Evolutionary conservation across 2,888 invertebrate species (phyloP), one percentile per base, ranked within the genome.

Genomic region (Ecdyonurus torrentis): DNA sequence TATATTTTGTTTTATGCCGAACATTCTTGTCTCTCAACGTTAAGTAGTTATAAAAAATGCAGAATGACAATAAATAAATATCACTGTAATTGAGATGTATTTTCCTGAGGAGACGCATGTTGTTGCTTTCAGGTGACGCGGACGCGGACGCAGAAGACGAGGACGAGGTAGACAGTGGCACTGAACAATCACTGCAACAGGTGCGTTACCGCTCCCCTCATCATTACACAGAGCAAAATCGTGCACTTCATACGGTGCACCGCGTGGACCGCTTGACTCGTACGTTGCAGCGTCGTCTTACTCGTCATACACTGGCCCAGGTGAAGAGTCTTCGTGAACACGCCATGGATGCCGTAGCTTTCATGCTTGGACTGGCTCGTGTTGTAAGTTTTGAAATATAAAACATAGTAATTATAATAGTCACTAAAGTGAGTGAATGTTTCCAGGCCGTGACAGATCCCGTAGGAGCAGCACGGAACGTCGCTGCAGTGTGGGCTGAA

Each of bases 261-360:
- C 89, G 89, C 69, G 87, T 87, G 23, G 87, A 86, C 67, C 76
- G 87, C 60, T 82, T 90, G 67, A 84, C 89, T 3, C 80, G 86
- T 68, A 91, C 90, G 74, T 77, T 91, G 65, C 87, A 86, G 73
- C 78, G 87, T 1, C 77, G 89, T 61, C 77, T 91, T 63, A 91
- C 90, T 2, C 79, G 85, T 67, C 83, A 89, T 70, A 90, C 90
- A 2, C 75, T 90, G 52, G 84, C 84, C 0, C 90, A 91, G 72
- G 89, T 89, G 18, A 84, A 85, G 71, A 89, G 89, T 0, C 78
- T 91, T 62, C 88, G 85, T 72, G 85, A 89, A 66, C 89, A 90
- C 72, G 83, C 85, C 66, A 81, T 80, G 37, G 84, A 86, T 73
- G 84, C 85, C 20, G 86, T 90, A 55, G 83, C 89, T 69, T 84